phyloP scores from a whole-genome alignment of 2,888 invertebrate genomes.

The Melolontha melolontha region DNA sequence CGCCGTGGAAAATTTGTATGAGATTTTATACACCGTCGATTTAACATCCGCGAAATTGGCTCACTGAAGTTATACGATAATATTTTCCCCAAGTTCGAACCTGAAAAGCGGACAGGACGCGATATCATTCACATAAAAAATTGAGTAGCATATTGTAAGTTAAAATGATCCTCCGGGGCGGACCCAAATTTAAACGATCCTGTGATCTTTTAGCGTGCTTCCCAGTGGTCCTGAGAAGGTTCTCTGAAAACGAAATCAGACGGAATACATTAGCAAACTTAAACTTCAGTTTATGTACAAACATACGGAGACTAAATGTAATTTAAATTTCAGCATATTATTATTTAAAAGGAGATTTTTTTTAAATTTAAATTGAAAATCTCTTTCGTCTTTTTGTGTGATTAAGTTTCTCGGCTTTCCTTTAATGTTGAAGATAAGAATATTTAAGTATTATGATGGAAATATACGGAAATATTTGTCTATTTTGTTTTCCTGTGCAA shows the following conservation, averaged over 20 bases:
- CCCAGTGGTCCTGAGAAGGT: background rate
- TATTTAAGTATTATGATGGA: no score
- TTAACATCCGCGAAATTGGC: slow-evolving; percentile 35
- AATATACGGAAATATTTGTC: no score
- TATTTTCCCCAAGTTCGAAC: slow-evolving; percentile 28
- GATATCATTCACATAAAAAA: slow-evolving; percentile 40
- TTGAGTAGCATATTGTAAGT: slow-evolving; percentile 38
- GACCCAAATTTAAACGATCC: slow-evolving; percentile 34
- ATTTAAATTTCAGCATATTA: no score
- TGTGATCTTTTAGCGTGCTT: slow-evolving; percentile 18
- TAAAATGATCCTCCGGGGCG: slow-evolving; percentile 32
- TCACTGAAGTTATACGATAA: slow-evolving; percentile 37
- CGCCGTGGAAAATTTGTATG: slow-evolving; percentile 32
- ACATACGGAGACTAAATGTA: no score
- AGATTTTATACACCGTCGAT: slow-evolving; percentile 35
- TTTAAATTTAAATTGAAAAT: no score
- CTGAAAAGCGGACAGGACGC: slow-evolving; percentile 27
- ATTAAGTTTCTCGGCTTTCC: no score
- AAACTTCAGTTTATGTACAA: no score
- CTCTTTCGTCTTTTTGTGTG: no score
- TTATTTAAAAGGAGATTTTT: no score
- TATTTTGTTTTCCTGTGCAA: no score
- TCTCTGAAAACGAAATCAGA: background rate
- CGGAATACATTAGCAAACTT: background rate
- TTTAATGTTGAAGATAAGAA: no score